These are phyloP conservation scores for Thamnophis sirtalis DNA, from an alignment of 2,113 vertebrate genomes.

Conservation along the genomic window DNA sequence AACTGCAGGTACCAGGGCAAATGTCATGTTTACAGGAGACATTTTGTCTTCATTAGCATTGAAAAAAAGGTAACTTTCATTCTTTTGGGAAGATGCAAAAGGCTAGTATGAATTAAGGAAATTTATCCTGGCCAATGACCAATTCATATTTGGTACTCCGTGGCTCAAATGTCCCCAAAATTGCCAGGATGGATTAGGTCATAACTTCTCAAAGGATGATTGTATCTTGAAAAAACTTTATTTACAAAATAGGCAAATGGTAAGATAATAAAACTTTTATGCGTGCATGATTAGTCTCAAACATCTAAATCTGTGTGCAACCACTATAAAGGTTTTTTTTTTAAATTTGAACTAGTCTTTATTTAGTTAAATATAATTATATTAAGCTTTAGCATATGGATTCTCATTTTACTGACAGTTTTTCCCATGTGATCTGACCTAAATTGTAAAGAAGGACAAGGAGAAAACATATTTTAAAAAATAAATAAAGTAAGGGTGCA, in stretches of 20 bases:
- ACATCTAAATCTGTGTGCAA: neutral
- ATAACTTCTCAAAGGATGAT: neutral
- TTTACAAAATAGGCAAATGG: neutral
- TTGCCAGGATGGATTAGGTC: neutral
- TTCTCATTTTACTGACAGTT: neutral
- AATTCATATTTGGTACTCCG: neutral
- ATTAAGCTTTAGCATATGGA: neutral
- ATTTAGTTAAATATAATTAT: neutral
- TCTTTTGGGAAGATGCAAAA: neutral
- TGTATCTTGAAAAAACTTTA: neutral
- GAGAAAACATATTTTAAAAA: neutral
- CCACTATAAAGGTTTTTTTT: neutral
- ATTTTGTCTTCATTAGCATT: neutral
- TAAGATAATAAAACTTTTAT: neutral
- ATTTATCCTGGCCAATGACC: neutral
- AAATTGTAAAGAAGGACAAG: neutral
- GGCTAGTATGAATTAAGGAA: neutral
- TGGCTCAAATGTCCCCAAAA: neutral
- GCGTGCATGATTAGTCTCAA: neutral
- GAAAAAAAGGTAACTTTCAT: neutral
- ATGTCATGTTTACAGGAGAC: neutral
- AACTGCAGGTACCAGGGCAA: neutral
- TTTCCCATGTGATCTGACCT: neutral
- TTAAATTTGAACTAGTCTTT: neutral
- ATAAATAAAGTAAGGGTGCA: too few relatives aligned